Evolutionary conservation across 2,113 vertebrate genomes (phyloP), one percentile per base, ranked within the genome.

Genomic region (Bagarius yarrelli): DNA sequence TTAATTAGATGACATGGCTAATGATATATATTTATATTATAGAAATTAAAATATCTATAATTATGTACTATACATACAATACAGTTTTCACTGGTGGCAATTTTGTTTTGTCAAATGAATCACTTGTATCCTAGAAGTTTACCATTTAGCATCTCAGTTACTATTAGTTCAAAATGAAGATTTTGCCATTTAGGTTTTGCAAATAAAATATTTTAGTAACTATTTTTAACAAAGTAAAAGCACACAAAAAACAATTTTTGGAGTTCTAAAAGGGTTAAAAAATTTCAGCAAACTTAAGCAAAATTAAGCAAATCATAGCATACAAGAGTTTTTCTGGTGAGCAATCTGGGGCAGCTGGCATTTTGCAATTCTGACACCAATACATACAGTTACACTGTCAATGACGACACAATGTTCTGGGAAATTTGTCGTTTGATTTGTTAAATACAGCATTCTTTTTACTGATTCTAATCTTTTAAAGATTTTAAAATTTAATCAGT

Each of bases 291-390:
- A n/a, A n/a, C n/a, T n/a, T n/a, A n/a, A n/a, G n/a, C n/a, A n/a
- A n/a, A n/a, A n/a, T n/a, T n/a, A n/a, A n/a, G n/a, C n/a, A n/a
- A n/a, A n/a, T n/a, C n/a, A n/a, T n/a, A n/a, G n/a, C n/a, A n/a
- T n/a, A n/a, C n/a, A n/a, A 89, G 88, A 86, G 85, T 87, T 85
- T 78, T 85, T 86, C 85, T 86, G 86, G 84, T 80, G 66, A 78
- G 84, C 52, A 75, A 80, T 84, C 89, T 85, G 32, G 27, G 83
- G 83, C 78, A 86, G 83, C 86, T 88, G 69, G n/a, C 21, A 44
- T 88, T 91, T 83, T 84, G 87, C 86, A 87, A 85, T 84, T 76
- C 79, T 89, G 87, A 86, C 89, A 87, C 59, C 1, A 76, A 63
- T 79, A 85, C 19, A 70, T 74, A 32, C 84, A 87, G 86, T 80